Evolutionary conservation across 2,888 invertebrate genomes (phyloP).

Genomic region (Sipha maydis): DNA sequence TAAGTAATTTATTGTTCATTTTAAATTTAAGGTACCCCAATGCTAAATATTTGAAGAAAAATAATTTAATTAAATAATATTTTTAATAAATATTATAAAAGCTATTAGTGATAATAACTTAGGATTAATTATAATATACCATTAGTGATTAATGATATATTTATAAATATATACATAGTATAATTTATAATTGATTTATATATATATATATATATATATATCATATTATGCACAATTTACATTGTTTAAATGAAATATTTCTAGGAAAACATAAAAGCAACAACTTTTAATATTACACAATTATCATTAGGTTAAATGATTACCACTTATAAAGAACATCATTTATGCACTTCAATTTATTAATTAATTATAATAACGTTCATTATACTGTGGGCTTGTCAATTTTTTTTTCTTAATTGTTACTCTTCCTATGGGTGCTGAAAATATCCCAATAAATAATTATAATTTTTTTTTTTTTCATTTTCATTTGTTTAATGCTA

Average conservation of each 20-base stretch:
- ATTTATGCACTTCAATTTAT: conserved; percentile 50
- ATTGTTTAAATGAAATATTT: neutral
- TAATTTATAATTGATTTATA: neutral
- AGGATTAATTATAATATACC: conserved; percentile 40
- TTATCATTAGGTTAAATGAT: conserved; percentile 48
- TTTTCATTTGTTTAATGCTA: neutral
- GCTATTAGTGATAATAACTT: conserved; percentile 48
- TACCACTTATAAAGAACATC: conserved; percentile 35
- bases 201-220: neutral
- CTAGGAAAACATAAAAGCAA: conserved; percentile 6
- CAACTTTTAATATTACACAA: conserved; percentile 31
- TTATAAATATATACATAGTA: neutral
- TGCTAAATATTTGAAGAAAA: neutral
- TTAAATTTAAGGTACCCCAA: neutral
- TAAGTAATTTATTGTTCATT: conserved; percentile 28
- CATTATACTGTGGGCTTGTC: conserved; percentile 48
- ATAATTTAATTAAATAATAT: neutral
- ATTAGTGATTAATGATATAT: conserved; percentile 37
- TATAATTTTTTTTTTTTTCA: neutral
- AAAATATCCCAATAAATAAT: conserved; percentile 26
- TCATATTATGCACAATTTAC: conserved; percentile 36
- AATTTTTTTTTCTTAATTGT: conserved; percentile 28
- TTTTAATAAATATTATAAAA: conserved; percentile 30
- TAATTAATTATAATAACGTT: conserved; percentile 20
- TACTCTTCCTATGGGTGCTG: conserved; percentile 37